Conservation (phyloP, 2,797 vertebrate species). For the Anolis apletophallus region DNA sequence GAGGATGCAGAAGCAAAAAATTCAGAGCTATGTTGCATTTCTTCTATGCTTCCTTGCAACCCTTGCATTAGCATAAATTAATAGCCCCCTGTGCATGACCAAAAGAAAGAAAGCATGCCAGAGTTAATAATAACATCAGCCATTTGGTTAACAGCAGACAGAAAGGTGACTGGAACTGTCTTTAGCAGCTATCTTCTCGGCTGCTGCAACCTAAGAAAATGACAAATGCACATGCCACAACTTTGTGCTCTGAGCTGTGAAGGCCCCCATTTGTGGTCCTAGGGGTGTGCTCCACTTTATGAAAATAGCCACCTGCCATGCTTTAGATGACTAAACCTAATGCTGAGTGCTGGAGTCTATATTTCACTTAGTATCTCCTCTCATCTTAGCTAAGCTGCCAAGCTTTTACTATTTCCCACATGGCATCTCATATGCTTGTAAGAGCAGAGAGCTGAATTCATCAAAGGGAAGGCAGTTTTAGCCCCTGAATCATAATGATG, state of each 20-base stretch:
- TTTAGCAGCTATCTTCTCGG: conserved; percentile 58
- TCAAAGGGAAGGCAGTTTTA: conserved; percentile 43
- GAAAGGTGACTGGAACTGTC: conserved; percentile 43
- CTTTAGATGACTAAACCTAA: conserved; percentile 16
- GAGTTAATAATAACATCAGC: not conserved
- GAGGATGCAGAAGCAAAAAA: not conserved
- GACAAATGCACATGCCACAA: conserved; percentile 40
- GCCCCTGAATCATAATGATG: conserved; percentile 44
- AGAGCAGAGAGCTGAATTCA: conserved; percentile 9
- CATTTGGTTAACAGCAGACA: conserved; percentile 51
- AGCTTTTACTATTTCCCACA: not conserved
- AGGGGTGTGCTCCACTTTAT: not conserved
- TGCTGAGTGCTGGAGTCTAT: fast-evolving
- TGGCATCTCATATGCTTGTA: conserved; percentile 8
- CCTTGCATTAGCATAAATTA: conserved; percentile 45
- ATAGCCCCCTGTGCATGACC: conserved; percentile 20
- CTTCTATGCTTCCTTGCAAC: fast-evolving
- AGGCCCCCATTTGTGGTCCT: conserved; percentile 39
- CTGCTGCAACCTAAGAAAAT: conserved; percentile 32
- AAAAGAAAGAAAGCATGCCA: not conserved
- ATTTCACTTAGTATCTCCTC: fast-evolving
- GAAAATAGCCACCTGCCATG: conserved; percentile 27
- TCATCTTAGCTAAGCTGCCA: not conserved
- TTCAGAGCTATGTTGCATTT: not conserved
- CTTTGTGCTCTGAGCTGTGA: conserved; percentile 57